Evolutionary conservation across 2,888 invertebrate genomes (phyloP).

Genomic region (Rhingia rostrata): DNA sequence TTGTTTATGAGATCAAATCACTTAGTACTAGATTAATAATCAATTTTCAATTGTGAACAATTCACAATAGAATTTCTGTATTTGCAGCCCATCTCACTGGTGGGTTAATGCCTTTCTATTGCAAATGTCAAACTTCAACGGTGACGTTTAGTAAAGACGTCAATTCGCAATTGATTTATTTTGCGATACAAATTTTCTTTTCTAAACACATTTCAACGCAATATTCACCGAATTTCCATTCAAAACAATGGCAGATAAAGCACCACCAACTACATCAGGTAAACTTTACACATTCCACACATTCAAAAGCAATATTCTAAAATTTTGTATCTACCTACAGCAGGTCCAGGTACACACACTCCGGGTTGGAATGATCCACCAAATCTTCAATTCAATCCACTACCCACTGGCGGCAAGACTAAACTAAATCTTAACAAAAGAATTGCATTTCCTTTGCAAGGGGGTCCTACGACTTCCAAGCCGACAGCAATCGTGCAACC

Average conservation of each 20-base stretch:
- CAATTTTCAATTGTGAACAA: too few species aligned
- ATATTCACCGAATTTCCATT: slow-evolving; percentile 20
- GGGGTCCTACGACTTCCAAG: slow-evolving; percentile 75
- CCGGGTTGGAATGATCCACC: slow-evolving; percentile 83
- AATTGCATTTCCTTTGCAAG: slow-evolving; percentile 80
- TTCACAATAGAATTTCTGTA: slow-evolving; percentile 1
- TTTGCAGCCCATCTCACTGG: slow-evolving; percentile 15
- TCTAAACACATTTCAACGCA: slow-evolving; percentile 48
- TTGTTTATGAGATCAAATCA: too few species aligned
- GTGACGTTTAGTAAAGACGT: slow-evolving; percentile 68
- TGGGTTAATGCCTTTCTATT: not conserved
- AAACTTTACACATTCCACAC: not conserved
- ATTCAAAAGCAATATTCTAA: not conserved
- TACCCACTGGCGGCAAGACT: slow-evolving; percentile 77
- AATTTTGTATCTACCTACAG: slow-evolving; percentile 2
- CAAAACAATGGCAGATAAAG: slow-evolving; percentile 64
- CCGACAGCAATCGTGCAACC: slow-evolving; percentile 79
- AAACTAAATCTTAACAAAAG: slow-evolving; percentile 81
- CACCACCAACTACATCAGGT: slow-evolving; percentile 64
- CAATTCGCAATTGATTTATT: slow-evolving; percentile 73
- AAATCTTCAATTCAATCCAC: slow-evolving; percentile 77
- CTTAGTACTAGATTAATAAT: too few species aligned
- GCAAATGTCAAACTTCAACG: slow-evolving; percentile 35
- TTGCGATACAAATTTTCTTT: slow-evolving; percentile 69
- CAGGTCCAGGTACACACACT: slow-evolving; percentile 81